Conservation (phyloP, 2,113 vertebrate species). For the Tachysurus vachellii region DNA sequence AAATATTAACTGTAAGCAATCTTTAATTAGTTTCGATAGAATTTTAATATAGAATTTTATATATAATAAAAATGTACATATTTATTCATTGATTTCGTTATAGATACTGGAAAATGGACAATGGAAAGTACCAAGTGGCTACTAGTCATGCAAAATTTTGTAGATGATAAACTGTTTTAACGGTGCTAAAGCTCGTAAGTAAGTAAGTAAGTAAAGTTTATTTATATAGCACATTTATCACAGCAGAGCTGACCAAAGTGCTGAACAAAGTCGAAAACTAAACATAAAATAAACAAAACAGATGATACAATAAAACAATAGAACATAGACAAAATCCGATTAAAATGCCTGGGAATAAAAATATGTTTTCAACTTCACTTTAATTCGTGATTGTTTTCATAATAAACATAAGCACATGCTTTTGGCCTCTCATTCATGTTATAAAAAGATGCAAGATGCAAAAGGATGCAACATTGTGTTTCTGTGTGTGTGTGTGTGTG, state of each 20-base stretch:
- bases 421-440: background rate
- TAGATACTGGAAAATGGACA: background rate
- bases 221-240: too few relatives aligned
- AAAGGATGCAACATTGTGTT: background rate
- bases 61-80: background rate
- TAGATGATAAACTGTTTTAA: background rate
- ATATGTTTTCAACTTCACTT: too few relatives aligned
- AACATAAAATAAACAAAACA: too few relatives aligned
- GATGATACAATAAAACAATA: too few relatives aligned
- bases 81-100: background rate
- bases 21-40: background rate
- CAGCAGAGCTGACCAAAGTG: too few relatives aligned
- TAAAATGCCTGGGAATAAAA: too few relatives aligned
- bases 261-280: too few relatives aligned
- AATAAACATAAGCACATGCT: background rate
- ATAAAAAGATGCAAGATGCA: background rate
- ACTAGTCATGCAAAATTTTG: background rate
- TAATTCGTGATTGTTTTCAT: too few relatives aligned
- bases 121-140: background rate
- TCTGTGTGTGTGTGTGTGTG: constrained; percentile 12
- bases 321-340: too few relatives aligned
- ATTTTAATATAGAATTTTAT: background rate
- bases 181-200: background rate
- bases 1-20: background rate
- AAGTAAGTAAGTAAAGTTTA: too few relatives aligned